Evolutionary conservation across 2,113 vertebrate species (phyloP).

Genomic region (Dipodomys spectabilis): DNA sequence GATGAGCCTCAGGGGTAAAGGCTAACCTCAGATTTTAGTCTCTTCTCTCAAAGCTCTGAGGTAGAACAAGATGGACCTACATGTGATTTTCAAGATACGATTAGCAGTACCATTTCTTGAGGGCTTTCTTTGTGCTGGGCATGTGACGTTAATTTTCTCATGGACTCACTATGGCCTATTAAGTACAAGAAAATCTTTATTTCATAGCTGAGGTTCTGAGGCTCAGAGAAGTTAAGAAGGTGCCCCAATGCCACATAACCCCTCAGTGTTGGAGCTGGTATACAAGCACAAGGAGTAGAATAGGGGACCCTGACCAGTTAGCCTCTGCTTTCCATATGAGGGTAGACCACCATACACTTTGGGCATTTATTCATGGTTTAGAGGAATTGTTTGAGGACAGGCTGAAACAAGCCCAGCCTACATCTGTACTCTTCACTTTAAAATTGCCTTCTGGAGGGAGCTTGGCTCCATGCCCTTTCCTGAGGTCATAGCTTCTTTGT

Average conservation of each 20-base stretch:
- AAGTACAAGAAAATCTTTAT: not conserved
- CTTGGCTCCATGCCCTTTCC: not conserved
- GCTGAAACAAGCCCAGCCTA: not conserved
- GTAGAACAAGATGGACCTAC: not conserved
- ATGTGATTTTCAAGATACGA: not conserved
- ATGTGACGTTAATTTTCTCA: not conserved
- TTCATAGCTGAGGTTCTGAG: not conserved
- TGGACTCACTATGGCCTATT: not conserved
- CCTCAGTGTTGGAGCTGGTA: not conserved
- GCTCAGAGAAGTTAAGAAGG: not conserved
- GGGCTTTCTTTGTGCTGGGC: not conserved
- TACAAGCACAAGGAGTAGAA: not conserved
- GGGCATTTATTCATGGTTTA: not conserved
- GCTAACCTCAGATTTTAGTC: not conserved
- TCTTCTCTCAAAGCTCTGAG: not conserved
- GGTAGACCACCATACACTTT: not conserved
- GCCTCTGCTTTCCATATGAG: not conserved
- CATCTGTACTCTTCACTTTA: accelerated
- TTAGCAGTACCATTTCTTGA: not conserved
- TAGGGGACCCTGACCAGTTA: not conserved
- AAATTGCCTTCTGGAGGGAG: not conserved
- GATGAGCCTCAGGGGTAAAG: not conserved
- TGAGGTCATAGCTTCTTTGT: not conserved
- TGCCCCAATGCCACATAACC: not conserved
- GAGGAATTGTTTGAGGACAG: not conserved